Conservation (phyloP, 1,140 invertebrate genomes). For the Pogonus chalceus region DNA sequence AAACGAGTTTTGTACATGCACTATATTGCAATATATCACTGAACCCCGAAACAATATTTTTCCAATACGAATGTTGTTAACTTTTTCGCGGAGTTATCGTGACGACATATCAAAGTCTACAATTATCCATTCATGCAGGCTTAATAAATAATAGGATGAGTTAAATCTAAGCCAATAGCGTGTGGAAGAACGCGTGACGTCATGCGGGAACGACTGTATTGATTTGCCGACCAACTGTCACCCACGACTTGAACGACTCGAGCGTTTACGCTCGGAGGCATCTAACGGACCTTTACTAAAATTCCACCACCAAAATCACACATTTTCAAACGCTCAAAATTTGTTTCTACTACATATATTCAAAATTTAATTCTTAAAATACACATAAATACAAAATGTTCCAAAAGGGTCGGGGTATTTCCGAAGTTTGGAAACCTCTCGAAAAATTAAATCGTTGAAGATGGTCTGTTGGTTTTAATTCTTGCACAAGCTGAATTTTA, state of each 20-base stretch:
- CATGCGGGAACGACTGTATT: background rate
- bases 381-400: too few species aligned
- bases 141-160: conserved; percentile 39
- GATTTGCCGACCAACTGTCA: conserved; percentile 3
- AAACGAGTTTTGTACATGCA: conserved; percentile 11
- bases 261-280: background rate
- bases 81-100: conserved; percentile 17
- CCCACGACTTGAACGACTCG: background rate
- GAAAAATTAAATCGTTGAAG: too few species aligned
- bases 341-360: too few species aligned
- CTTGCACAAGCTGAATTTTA: too few species aligned
- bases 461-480: too few species aligned
- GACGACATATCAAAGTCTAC: conserved; percentile 33
- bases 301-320: background rate
- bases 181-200: background rate
- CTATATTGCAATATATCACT: too few species aligned
- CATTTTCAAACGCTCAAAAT: background rate
- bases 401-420: too few species aligned
- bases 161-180: conserved; percentile 13
- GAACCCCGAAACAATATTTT: background rate
- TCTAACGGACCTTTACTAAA: background rate
- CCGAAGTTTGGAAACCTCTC: too few species aligned
- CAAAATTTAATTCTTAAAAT: too few species aligned
- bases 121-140: conserved; percentile 36
- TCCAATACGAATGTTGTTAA: conserved; percentile 15